These are phyloP conservation scores for Micromussa lordhowensis DNA, from an alignment of 92 coral and sea anemone genomes.

Conservation along the genomic window DNA sequence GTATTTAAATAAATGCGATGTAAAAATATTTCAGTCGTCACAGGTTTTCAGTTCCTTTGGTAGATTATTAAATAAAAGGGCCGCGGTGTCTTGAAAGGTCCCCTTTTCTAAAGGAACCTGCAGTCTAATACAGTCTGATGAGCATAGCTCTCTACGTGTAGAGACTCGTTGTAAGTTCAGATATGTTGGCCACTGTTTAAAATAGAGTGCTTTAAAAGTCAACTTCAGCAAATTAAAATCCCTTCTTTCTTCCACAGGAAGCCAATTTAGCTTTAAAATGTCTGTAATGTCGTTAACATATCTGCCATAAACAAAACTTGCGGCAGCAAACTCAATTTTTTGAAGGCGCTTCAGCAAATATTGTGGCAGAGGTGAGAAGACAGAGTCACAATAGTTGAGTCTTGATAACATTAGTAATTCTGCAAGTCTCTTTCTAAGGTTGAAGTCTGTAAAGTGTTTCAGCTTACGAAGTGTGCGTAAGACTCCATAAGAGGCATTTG, in stretches of 20 bases:
- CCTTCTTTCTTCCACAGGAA: constrained; percentile 47
- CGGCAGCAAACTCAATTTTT: neutral
- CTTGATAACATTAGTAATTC: neutral
- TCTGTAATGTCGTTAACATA: neutral
- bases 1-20: too few species aligned
- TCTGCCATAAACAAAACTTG: neutral
- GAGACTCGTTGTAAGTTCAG: constrained; percentile 5
- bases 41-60: neutral
- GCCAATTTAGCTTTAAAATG: constrained; percentile 35
- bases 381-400: neutral
- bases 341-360: neutral
- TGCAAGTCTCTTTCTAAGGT: neutral
- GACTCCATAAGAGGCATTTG: neutral
- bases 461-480: neutral
- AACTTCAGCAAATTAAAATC: constrained; percentile 41
- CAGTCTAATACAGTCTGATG: neutral
- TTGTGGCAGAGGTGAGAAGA: neutral
- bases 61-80: constrained; percentile 1
- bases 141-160: neutral
- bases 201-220: constrained; percentile 28
- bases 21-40: too few species aligned
- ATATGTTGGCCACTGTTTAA: constrained; percentile 40
- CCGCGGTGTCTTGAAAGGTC: constrained; percentile 16
- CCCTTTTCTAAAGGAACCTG: constrained; percentile 2
- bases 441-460: too few species aligned